Percentiles rank a stretch among this genome's conserved stretches.
Evolutionary conservation across 2,797 vertebrate species (phyloP).

Genomic region (Borostomias antarcticus): DNA sequence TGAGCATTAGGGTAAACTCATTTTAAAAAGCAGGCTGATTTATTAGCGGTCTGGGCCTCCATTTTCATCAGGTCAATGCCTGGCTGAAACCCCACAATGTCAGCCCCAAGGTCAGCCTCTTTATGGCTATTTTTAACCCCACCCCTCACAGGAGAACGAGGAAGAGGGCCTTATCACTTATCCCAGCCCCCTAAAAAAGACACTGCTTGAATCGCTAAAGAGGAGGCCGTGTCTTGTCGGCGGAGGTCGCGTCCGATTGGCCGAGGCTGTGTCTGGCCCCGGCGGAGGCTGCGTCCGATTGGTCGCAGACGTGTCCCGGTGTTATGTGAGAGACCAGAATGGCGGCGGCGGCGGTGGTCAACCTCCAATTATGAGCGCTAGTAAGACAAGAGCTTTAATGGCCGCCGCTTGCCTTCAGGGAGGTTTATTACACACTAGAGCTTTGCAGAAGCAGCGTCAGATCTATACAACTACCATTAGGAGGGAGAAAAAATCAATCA

Average conservation of each 20-base stretch:
- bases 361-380: constrained; percentile 99
- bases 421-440: constrained; percentile 99
- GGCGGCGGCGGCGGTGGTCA: constrained; percentile 88
- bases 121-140: constrained; percentile 73
- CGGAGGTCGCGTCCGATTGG: no score
- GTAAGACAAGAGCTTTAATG: constrained; percentile 99
- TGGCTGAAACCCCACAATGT: constrained; percentile 98
- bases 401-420: constrained; percentile 97
- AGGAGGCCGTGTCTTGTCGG: no score
- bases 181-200: constrained; percentile 21
- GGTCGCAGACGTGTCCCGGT: constrained; percentile 44
- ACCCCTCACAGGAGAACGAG: constrained; percentile 64
- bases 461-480: constrained; percentile 99
- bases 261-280: constrained; percentile 47
- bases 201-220: no score
- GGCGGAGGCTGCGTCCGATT: no score
- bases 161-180: constrained; percentile 81
- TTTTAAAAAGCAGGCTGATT: constrained; percentile 99
- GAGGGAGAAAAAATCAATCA: constrained; percentile 99
- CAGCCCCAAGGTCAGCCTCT: constrained; percentile 96
- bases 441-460: constrained; percentile 99
- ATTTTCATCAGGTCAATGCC: constrained; percentile 99
- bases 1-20: constrained; percentile 99
- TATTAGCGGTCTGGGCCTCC: constrained; percentile 95
- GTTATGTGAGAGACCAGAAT: constrained; percentile 83